Percentiles rank a stretch among this genome's conserved stretches.
These are phyloP conservation scores for Paracentrotus lividus DNA, from an alignment of 53 echinoderm and acorn worm genomes.

Conservation along the genomic window DNA sequence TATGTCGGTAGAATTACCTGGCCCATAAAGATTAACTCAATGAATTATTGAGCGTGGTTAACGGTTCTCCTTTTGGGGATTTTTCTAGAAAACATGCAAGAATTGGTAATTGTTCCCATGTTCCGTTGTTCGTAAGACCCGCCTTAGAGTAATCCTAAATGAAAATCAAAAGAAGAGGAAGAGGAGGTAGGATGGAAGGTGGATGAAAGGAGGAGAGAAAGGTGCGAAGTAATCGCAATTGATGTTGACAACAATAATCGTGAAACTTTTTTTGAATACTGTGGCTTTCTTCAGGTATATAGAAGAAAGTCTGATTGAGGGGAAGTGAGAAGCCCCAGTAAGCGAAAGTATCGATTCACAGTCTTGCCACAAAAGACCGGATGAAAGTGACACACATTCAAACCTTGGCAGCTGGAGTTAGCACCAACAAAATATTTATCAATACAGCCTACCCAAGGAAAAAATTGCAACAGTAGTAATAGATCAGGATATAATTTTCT, in stretches of 20 bases:
- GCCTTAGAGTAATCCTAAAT: constrained; percentile 53
- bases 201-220: constrained; percentile 40
- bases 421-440: constrained; percentile 20
- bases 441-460: constrained; percentile 40
- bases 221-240: constrained; percentile 54
- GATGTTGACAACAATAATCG: constrained; percentile 67
- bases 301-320: constrained; percentile 32
- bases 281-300: constrained; percentile 23
- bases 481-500: neutral
- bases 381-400: constrained; percentile 69
- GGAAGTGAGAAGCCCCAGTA: constrained; percentile 58
- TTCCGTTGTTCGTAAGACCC: constrained; percentile 56
- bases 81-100: constrained; percentile 51
- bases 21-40: constrained; percentile 79
- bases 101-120: constrained; percentile 64
- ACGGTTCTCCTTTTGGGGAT: constrained; percentile 55
- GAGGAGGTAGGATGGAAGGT: neutral
- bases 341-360: constrained; percentile 61
- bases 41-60: constrained; percentile 76
- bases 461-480: neutral
- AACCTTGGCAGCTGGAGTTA: constrained; percentile 56
- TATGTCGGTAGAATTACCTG: constrained; percentile 58
- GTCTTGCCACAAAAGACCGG: constrained; percentile 28
- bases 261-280: constrained; percentile 39
- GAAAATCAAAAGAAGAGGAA: constrained; percentile 62